Evolutionary conservation across 1,140 invertebrate genomes (phyloP), one percentile per base, ranked within the genome.

Genomic region (Oreohelix idahoensis): DNA sequence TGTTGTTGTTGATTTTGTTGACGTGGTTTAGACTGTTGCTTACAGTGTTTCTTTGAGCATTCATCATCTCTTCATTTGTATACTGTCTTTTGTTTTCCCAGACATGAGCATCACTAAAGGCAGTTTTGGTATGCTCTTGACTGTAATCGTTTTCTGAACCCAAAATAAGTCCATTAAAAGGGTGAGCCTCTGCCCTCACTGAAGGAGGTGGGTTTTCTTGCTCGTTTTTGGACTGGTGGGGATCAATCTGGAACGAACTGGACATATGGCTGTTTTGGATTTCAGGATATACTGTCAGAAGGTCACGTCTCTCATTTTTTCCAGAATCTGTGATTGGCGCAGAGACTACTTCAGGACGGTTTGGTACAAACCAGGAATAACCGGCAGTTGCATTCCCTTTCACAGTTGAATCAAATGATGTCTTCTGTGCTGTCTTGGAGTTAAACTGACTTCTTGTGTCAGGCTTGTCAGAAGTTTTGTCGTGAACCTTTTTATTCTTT

Each of bases 151-250:
- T 17, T 10, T 32, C n/a, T 51, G 74, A 51, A 0, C 74, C 74
- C 20, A 76, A 53, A 26, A 76, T 51, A 17, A 51, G 29, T 20
- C 74, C 74, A 35, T 51, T 76, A n/a, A n/a, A 76, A 4, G 74
- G 13, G 11, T 51, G 42, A 29, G n/a, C 36, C 1, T 66, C 63
- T 17, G 2, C 63, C 4, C 63, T 17, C 0, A 32, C 63, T 66
- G 17, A 66, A 29, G 63, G 63, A 32, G 8, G n/a, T 23, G 5
- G 4, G 29, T 58, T 58, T 58, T 15, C 20, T 2, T 58, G 10
- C 26, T 58, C n/a, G n/a, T n/a, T n/a, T n/a, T n/a, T n/a, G n/a
- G n/a, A n/a, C n/a, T n/a, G n/a, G n/a, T n/a, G n/a, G n/a, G n/a
- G n/a, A n/a, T n/a, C n/a, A n/a, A n/a, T n/a, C n/a, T n/a, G n/a